Evolutionary conservation across 2,113 vertebrate genomes (phyloP).

Genomic region (Ciconia maguari): DNA sequence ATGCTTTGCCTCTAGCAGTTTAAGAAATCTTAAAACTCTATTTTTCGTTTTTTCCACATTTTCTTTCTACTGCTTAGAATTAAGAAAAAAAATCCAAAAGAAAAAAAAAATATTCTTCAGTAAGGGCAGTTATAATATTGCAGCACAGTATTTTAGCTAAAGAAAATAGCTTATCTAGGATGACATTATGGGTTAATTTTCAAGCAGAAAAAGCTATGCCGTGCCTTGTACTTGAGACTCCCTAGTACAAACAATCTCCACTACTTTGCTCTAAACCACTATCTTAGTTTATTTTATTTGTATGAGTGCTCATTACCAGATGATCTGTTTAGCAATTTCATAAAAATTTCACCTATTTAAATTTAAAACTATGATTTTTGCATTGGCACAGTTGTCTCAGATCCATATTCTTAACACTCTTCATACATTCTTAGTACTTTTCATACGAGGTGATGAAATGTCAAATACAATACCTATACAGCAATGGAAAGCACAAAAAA

Average conservation of each 20-base stretch:
- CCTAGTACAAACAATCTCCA: background rate
- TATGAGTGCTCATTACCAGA: background rate
- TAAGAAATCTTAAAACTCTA: background rate
- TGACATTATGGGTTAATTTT: background rate
- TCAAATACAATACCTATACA: background rate
- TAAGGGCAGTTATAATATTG: background rate
- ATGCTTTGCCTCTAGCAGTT: background rate
- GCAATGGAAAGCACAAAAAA: background rate
- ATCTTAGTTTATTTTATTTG: background rate
- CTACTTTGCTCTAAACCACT: background rate
- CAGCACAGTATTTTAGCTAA: background rate
- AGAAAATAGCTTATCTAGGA: background rate
- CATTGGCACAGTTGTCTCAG: background rate
- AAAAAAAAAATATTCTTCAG: background rate
- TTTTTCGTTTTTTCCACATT: background rate
- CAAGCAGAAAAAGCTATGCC: background rate
- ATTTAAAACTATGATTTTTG: background rate
- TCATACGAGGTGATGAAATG: background rate
- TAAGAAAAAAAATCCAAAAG: background rate
- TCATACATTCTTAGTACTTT: background rate
- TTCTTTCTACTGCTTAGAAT: background rate
- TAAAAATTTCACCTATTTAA: background rate
- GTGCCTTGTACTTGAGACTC: background rate
- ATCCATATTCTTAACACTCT: background rate
- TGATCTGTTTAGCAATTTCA: background rate